Conservation (phyloP, 2,888 invertebrate genomes). For the Hoplodrina blanda region DNA sequence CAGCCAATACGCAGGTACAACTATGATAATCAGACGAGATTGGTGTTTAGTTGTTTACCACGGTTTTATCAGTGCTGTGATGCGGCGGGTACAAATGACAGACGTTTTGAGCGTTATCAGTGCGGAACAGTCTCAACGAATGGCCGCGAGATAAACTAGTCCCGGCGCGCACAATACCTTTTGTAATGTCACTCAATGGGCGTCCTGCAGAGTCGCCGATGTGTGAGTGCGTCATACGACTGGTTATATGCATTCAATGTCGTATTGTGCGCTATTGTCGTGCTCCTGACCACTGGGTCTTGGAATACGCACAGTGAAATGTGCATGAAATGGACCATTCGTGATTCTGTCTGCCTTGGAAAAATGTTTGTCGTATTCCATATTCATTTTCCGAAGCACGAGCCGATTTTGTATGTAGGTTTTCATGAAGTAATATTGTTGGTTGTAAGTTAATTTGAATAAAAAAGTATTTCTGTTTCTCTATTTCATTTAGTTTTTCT, state of each 20-base stretch:
- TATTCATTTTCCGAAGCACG: constrained; percentile 24
- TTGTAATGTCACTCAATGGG: constrained; percentile 83
- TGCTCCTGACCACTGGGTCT: constrained; percentile 74
- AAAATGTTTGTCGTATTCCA: constrained; percentile 42
- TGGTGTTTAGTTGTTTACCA: constrained; percentile 31
- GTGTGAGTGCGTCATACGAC: constrained; percentile 75
- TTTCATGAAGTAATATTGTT: constrained; percentile 8
- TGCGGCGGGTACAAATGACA: constrained; percentile 61
- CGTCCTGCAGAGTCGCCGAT: constrained; percentile 69
- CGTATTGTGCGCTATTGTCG: constrained; percentile 78
- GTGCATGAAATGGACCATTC: constrained; percentile 69
- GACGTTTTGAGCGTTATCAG: constrained; percentile 81
- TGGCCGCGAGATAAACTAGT: constrained; percentile 84
- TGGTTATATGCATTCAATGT: constrained; percentile 81
- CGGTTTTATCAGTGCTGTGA: constrained; percentile 53
- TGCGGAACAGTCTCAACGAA: constrained; percentile 82
- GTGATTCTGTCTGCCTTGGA: constrained; percentile 51
- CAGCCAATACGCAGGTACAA: not conserved
- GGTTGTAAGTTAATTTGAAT: not conserved
- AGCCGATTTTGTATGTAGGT: not conserved
- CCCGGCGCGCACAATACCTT: constrained; percentile 83
- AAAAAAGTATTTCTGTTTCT: not conserved
- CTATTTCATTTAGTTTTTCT: not conserved
- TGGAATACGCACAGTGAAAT: constrained; percentile 74
- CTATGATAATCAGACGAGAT: constrained; percentile 22